A percentile compares a stretch with the other conserved stretches of the same genome.
Conservation (phyloP, 2,113 vertebrate genomes). For the Oxygymnocypris stewartii region DNA sequence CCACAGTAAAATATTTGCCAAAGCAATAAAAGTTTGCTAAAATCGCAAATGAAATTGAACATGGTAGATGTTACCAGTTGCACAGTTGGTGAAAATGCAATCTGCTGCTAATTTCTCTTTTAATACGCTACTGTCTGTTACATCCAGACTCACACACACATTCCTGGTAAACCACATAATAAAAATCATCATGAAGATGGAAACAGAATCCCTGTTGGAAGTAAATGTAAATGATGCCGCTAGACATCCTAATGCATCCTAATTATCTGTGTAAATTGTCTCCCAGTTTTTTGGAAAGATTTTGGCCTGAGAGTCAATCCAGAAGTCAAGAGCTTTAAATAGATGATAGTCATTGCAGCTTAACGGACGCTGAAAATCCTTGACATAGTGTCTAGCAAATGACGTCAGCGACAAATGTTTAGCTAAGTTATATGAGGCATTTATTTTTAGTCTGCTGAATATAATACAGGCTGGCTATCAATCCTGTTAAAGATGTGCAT, state of each 20-base stretch:
- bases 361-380: neutral
- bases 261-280: conserved; percentile 19
- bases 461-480: neutral
- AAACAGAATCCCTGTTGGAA: conserved; percentile 7
- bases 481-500: neutral
- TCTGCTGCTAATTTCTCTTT: neutral
- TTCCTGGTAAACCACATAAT: neutral
- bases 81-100: neutral
- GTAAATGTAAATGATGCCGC: conserved; percentile 1
- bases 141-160: neutral
- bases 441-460: neutral
- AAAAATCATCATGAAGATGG: neutral
- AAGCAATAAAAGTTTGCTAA: conserved; percentile 17
- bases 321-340: conserved; percentile 26
- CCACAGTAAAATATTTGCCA: neutral
- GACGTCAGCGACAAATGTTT: conserved; percentile 26
- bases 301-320: conserved; percentile 3
- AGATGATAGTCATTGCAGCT: neutral
- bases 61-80: neutral
- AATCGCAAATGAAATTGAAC: neutral
- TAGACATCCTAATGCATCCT: neutral
- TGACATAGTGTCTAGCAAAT: conserved; percentile 12
- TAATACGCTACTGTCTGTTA: neutral
- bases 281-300: neutral
- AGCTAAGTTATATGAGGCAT: neutral